Conservation (phyloP, 2,797 vertebrate species). For the Microctenopoma steveboyesi region DNA sequence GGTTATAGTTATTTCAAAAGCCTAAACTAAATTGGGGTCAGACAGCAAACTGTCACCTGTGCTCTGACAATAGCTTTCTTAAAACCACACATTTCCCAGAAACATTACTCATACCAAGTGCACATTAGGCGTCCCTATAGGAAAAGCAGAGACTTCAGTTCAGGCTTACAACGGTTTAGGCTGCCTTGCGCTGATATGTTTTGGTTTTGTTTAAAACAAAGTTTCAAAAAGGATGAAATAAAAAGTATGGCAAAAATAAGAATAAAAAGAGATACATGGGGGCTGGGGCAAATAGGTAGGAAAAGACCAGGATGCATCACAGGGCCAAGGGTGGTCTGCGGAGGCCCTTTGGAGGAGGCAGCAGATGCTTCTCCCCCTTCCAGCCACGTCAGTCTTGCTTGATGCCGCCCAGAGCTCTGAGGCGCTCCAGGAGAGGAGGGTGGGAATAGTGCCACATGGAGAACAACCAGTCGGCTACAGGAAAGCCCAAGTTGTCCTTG, state of each 20-base stretch:
- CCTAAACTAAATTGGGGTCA: conserved; percentile 20
- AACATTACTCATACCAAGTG: conserved; percentile 39
- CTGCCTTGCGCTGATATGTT: conserved; percentile 61
- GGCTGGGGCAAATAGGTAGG: conserved; percentile 30
- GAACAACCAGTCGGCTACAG: conserved; percentile 98
- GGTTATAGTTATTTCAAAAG: conserved; percentile 34
- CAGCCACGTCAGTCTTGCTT: conserved; percentile 91
- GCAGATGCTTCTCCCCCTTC: conserved; percentile 60
- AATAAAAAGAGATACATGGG: conserved; percentile 51
- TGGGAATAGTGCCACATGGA: conserved; percentile 99
- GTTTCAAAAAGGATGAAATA: conserved; percentile 48
- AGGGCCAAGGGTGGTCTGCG: conserved; percentile 75
- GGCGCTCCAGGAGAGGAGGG: conserved; percentile 96
- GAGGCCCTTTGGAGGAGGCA: conserved; percentile 70
- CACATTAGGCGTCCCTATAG: conserved; percentile 22
- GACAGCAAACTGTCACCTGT: conserved; percentile 39
- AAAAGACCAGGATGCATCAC: conserved; percentile 62
- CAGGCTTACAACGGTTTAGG: conserved; percentile 29
- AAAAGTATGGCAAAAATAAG: conserved; percentile 41
- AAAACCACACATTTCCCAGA: conserved; percentile 51
- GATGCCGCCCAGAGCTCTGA: conserved; percentile 89
- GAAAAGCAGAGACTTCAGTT: conserved; percentile 37
- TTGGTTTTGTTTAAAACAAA: conserved; percentile 67
- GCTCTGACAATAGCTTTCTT: conserved; percentile 42
- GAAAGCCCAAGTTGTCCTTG: conserved; percentile 98